These are phyloP conservation scores for Byasa hedistus DNA, from an alignment of 2,888 invertebrate species.

Conservation along the genomic window DNA sequence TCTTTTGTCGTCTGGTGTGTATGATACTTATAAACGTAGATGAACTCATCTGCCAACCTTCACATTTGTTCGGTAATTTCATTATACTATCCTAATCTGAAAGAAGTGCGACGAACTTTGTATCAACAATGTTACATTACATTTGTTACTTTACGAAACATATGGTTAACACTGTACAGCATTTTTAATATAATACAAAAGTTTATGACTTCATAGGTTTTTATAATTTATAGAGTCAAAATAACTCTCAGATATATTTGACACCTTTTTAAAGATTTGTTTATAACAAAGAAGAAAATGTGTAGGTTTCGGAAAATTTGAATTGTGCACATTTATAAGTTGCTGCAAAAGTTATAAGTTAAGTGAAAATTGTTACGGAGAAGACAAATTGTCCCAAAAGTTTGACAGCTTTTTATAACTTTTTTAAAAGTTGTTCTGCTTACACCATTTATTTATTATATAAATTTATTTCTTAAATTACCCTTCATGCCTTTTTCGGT, in stretches of 20 bases:
- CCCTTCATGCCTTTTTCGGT: too few species aligned
- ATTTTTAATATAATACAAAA: too few species aligned
- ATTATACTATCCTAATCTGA: slow-evolving; percentile 3
- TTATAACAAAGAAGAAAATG: too few species aligned
- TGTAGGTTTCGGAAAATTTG: neutral
- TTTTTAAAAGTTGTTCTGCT: neutral
- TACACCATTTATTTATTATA: neutral
- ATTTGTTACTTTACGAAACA: too few species aligned
- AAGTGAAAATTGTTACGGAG: slow-evolving; percentile 2
- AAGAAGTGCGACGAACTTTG: slow-evolving; percentile 3
- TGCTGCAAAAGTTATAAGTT: slow-evolving; percentile 5
- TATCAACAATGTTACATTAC: too few species aligned
- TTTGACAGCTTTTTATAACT: slow-evolving; percentile 24
- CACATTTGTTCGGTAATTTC: slow-evolving; percentile 12
- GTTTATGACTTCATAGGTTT: too few species aligned
- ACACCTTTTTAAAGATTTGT: too few species aligned
- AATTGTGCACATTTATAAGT: slow-evolving; percentile 2
- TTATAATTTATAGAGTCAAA: too few species aligned
- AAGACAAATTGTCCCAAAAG: slow-evolving; percentile 10
- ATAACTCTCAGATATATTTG: too few species aligned
- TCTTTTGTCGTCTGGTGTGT: slow-evolving; percentile 1
- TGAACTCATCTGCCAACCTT: neutral
- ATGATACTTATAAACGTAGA: neutral
- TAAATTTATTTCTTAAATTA: too few species aligned
- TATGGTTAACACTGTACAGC: too few species aligned